Evolutionary conservation across 2,797 vertebrate genomes (phyloP).

Genomic region (Sorex maritimensis): DNA sequence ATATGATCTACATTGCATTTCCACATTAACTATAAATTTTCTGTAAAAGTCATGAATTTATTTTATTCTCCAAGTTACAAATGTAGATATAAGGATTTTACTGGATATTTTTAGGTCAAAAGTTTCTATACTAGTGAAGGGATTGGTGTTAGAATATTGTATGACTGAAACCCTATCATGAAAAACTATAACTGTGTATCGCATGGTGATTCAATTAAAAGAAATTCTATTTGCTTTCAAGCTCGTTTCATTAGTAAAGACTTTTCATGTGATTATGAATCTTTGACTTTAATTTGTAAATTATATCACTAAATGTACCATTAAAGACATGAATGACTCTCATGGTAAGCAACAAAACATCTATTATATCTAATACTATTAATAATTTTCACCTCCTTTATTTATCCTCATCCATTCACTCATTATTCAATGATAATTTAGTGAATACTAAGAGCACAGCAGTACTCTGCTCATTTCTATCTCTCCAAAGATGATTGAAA

Average conservation of each 20-base stretch:
- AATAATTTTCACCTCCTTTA: neutral
- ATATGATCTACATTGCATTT: constrained; percentile 8
- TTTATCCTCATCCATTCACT: constrained; percentile 6
- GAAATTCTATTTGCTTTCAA: constrained; percentile 19
- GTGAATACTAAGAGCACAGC: neutral
- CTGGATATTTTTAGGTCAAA: constrained; percentile 22
- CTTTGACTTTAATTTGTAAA: constrained; percentile 47
- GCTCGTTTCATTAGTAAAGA: neutral
- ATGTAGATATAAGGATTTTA: constrained; percentile 27
- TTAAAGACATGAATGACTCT: neutral
- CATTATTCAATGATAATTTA: neutral
- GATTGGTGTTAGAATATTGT: too few species aligned
- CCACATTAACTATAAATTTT: constrained; percentile 27
- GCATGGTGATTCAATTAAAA: too few species aligned
- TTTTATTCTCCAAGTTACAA: constrained; percentile 33
- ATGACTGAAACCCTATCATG: too few species aligned
- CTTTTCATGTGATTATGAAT: constrained; percentile 47
- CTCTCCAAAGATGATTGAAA: neutral
- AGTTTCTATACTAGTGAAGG: too few species aligned
- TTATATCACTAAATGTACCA: neutral
- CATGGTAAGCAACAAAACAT: constrained; percentile 18
- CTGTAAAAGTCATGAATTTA: neutral
- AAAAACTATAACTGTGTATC: too few species aligned
- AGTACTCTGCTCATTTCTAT: neutral
- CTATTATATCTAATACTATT: constrained; percentile 16